phyloP scores from a whole-genome alignment of 2,113 vertebrate genomes.

The Salvator merianae region DNA sequence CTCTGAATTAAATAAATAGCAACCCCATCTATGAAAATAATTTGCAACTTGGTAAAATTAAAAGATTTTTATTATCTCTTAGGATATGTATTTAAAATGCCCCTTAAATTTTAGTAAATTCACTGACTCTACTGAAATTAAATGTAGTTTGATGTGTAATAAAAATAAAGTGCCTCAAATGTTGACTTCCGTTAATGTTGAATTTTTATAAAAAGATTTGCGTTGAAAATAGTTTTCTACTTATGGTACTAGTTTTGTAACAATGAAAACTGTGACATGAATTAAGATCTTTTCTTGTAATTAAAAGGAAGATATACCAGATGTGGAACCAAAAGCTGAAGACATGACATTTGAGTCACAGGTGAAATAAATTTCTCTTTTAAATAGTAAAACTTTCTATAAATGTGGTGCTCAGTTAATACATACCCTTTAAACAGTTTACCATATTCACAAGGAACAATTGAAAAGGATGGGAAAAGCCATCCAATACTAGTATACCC shows the following conservation, averaged over 20 bases:
- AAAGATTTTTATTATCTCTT: not conserved
- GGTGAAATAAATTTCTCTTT: not conserved
- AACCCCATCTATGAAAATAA: not conserved
- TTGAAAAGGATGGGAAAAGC: not conserved
- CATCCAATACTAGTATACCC: not conserved
- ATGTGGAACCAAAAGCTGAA: not conserved
- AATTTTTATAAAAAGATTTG: not conserved
- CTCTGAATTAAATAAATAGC: not conserved
- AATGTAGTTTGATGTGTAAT: not conserved
- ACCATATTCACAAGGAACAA: not conserved
- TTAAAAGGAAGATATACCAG: not conserved
- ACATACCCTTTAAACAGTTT: not conserved
- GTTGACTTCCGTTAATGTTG: constrained; percentile 4
- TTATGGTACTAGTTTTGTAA: constrained; percentile 7
- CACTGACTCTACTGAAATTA: not conserved
- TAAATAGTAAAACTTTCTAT: not conserved
- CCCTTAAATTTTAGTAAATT: constrained; percentile 2
- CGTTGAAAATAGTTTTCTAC: not conserved
- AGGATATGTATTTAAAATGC: not conserved
- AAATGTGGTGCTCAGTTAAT: not conserved
- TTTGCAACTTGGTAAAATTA: not conserved
- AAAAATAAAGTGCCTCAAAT: constrained; percentile 2
- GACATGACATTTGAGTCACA: not conserved
- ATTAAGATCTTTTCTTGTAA: not conserved
- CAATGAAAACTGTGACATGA: not conserved